Evolutionary conservation across 2,113 vertebrate species (phyloP), one percentile per base, ranked within the genome.

Genomic region (Paramisgurnus dabryanus): DNA sequence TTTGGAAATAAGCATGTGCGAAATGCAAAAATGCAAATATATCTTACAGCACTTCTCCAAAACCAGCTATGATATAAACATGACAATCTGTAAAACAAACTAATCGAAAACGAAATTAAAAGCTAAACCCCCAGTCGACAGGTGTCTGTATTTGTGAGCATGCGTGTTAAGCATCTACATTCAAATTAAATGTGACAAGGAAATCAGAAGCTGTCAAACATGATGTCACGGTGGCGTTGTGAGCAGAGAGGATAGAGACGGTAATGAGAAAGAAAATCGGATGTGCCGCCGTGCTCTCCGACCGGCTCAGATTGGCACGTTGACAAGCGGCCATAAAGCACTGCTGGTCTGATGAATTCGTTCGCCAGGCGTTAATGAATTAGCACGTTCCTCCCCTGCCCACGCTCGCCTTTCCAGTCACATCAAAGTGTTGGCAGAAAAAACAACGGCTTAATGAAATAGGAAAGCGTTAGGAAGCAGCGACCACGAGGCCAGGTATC

Each of bases 181-280:
- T 79, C 84, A 87, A 91, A 90, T 90, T 93, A 95, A 91, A 95
- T 95, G 90, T 95, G 96, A 96, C 96, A 93, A 86, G 92, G 93
- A 94, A 95, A 97, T 95, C 95, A 96, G 95, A 58, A 95, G 92
- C 95, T 97, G 96, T 96, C 96, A 96, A 94, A 96, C 92, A 94
- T 91, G 92, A 96, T 97, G 94, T 95, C 93, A 95, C 91, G 93
- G 93, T 83, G 74, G 73, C 85, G 78, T 83, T 79, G 39, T 79
- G 86, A 88, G 88, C 81, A 40, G 34, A 92, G 88, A 73, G 41
- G 70, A 72, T 47, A 58, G 77, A 49, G 80, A 67, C 1, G 64
- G 55, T 81, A 58, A 43, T 57, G 47, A 57, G 80, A 82, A 57
- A 53, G 55, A 50, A 68, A n/a, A 7, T 4, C 53, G 15, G 15